Evolutionary conservation across 2,888 invertebrate species (phyloP).

Genomic region (Frankliniella intonsa): DNA sequence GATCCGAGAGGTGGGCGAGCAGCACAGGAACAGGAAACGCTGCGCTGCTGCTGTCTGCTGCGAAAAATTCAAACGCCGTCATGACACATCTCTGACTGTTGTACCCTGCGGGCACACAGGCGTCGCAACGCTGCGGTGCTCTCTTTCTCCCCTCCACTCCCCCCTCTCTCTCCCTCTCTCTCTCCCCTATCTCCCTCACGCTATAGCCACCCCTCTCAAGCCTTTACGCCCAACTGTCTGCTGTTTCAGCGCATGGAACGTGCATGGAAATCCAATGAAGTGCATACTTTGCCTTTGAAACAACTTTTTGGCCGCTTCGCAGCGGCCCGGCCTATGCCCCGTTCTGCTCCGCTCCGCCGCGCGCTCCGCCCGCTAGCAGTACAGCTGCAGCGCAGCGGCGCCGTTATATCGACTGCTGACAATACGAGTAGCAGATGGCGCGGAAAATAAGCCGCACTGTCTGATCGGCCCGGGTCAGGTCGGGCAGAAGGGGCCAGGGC

Average conservation of each 20-base stretch:
- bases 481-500: no score
- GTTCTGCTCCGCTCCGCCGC: no score
- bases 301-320: neutral
- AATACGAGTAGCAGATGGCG: no score
- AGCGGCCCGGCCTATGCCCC: no score
- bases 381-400: no score
- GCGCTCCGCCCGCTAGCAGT: no score
- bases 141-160: neutral
- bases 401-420: no score
- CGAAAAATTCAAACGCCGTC: neutral
- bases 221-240: neutral
- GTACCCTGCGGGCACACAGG: neutral
- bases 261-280: constrained; percentile 9
- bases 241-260: constrained; percentile 19
- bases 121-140: neutral
- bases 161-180: neutral
- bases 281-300: constrained; percentile 25
- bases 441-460: no score
- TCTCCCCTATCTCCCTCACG: neutral
- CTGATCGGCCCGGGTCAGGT: no score
- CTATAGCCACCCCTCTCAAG: neutral
- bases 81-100: neutral
- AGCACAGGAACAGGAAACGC: neutral
- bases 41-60: neutral
- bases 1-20: neutral